Conservation (phyloP, 2,888 invertebrate species). For the Amphipyra tragopoginis region DNA sequence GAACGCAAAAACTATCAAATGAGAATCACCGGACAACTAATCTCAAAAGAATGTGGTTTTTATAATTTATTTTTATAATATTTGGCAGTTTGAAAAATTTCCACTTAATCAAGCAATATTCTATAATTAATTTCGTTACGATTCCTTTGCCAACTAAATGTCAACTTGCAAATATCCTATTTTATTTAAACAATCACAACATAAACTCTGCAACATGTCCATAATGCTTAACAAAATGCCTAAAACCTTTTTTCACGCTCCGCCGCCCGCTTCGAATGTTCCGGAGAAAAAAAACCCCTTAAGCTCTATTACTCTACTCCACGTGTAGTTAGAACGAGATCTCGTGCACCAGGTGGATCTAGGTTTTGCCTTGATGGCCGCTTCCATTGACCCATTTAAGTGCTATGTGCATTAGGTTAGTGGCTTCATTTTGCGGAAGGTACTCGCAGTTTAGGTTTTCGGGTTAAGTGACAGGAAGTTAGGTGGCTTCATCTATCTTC, state of each 20-base stretch:
- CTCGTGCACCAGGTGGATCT: constrained; percentile 63
- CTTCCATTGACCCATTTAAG: constrained; percentile 73
- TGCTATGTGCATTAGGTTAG: constrained; percentile 48
- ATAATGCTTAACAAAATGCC: no score
- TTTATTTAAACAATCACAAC: neutral
- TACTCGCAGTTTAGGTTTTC: constrained; percentile 37
- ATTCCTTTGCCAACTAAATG: no score
- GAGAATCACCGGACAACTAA: no score
- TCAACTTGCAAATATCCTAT: no score
- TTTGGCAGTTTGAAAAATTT: no score
- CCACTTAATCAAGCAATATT: no score
- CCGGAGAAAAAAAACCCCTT: constrained; percentile 5
- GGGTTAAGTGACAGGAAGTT: constrained; percentile 38
- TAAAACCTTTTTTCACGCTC: constrained; percentile 1
- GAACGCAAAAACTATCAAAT: neutral
- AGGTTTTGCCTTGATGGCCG: constrained; percentile 65
- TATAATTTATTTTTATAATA: no score
- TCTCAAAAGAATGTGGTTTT: no score
- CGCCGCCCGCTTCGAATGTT: neutral
- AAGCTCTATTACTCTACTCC: constrained; percentile 34
- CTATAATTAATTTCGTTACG: no score
- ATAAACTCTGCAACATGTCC: neutral
- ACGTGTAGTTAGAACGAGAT: constrained; percentile 45
- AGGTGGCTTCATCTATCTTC: neutral
- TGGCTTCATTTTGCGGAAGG: constrained; percentile 41